Base-by-base conservation (phyloP, 2,113 vertebrate genomes). In the Chloropsis cyanopogon region DNA sequence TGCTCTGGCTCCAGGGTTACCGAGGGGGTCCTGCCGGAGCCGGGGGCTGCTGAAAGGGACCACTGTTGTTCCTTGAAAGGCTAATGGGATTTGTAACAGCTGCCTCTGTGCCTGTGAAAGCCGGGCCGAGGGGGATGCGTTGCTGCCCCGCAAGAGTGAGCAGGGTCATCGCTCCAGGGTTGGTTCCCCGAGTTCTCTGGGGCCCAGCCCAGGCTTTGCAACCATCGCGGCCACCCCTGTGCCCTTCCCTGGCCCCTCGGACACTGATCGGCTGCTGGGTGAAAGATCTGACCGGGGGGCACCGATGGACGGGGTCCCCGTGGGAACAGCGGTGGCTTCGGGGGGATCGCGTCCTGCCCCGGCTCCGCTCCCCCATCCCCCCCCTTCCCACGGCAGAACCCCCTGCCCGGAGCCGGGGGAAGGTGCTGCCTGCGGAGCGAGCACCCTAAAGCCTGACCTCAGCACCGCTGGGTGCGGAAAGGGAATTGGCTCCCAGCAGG, bases 391-490 rank as follows among this genome's bases (percentile, higher is more conserved):
- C 6, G 17, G 44, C 72, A 26, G 61, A 64, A 1, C 37, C 33
- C 26, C 44, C 44, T 39, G 42, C 44, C 26, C 50, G 1, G 25
- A 66, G 68, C 75, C 17, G 21, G 17, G 28, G 57, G 19, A 18
- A 21, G 77, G 29, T 9, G 52, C 26, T 23, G 9, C 3, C 5
- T 8, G 49, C 12, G 4, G 24, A 5, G 7, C 1, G 37, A 81
- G 2, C 23, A 2, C 11, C 11, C 42, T 21, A 54, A 33, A 56
- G 21, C 53, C 31, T 8, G 31, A 18, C 29, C 11, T 3, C 6
- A 4, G 24, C 52, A 3, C 33, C 7, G 15, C 21, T 3, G 46
- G 12, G 10, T 28, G 15, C 7, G 1, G 17, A 23, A 14, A 12
- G 31, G 37, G 28, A 56, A 11, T 13, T 2, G 6, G 6, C 26